Evolutionary conservation across 2,797 vertebrate species (phyloP), one percentile per base, ranked within the genome.

Genomic region (Myotis planiceps): DNA sequence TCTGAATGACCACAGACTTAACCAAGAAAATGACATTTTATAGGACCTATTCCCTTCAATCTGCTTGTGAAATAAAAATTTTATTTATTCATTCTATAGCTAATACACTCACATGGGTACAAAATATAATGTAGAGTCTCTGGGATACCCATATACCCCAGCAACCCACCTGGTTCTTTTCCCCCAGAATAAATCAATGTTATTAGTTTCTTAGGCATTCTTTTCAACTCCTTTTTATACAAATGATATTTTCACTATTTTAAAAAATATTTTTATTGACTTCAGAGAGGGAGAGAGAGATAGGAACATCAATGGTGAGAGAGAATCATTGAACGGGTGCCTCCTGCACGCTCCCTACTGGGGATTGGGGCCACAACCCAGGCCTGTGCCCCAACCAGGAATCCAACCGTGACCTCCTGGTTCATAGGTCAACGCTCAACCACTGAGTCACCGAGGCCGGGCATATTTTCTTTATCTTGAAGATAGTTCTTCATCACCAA

Each of bases 11-110:
- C 34, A 58, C n/a, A 88, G 55, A 78, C 3, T 65, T 58, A 88
- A 92, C 5, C 51, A 88, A 95, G 74, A 96, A 92, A 92, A n/a
- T 65, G 12, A 69, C 10, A 92, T 83, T 95, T 96, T 65, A 89
- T 37, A 94, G 23, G 19, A 72, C 32, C 71, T 72, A 27, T 32
- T 79, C 18, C 45, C 42, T 96, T 89, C 63, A 78, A 86, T 15
- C 42, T 90, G 37, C 12, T 92, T 92, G 27, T 72, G 19, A 92
- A 84, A 90, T 96, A 29, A 91, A 92, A 94, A 71, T 37, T 72
- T 39, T 60, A 47, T n/a, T 86, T 94, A 45, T 71, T 87, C 23
- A 94, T 89, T 78, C 53, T 89, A 75, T 34, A 89, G 23, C 6
- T 75, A 94, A 86, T 60, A 74, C 2, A 92, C 1, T 82, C 15